A percentile compares a stretch with the other conserved stretches of the same genome.
Conservation (phyloP, 2,888 invertebrate genomes). For the Drosophila mayaguana region DNA sequence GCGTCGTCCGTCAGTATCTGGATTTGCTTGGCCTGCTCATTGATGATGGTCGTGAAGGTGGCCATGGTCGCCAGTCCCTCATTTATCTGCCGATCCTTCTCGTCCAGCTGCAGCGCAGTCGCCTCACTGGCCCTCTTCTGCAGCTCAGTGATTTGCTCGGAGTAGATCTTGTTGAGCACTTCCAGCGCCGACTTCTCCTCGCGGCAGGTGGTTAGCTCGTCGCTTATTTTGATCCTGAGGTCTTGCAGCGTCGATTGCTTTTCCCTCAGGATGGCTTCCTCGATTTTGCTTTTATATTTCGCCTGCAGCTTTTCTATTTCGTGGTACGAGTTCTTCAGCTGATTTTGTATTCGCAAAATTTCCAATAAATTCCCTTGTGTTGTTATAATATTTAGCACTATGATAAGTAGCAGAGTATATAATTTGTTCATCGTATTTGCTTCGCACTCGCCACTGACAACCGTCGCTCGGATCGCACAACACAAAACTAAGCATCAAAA, state of each 20-base stretch:
- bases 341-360: constrained; percentile 39
- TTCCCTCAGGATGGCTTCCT: constrained; percentile 30
- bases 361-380: constrained; percentile 29
- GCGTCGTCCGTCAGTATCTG: constrained; percentile 27
- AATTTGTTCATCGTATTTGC: constrained; percentile 26
- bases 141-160: constrained; percentile 34
- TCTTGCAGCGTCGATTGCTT: constrained; percentile 16
- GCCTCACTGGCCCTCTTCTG: not conserved
- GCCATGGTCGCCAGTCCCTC: constrained; percentile 23
- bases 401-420: constrained; percentile 5
- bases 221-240: constrained; percentile 1
- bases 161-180: constrained; percentile 37
- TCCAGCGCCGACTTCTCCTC: constrained; percentile 32
- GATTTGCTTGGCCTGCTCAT: constrained; percentile 43
- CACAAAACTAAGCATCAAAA: constrained; percentile 34
- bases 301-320: constrained; percentile 43
- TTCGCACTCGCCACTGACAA: constrained; percentile 22
- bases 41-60: constrained; percentile 35
- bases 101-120: not conserved
- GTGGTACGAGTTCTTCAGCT: constrained; percentile 33
- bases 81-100: constrained; percentile 32
- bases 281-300: constrained; percentile 39
- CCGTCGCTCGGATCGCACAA: constrained; percentile 38
- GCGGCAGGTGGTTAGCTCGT: constrained; percentile 31
- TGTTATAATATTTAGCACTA: not conserved